Base-by-base conservation (phyloP, 2,797 vertebrate genomes). In the Fistularia tabacaria region DNA sequence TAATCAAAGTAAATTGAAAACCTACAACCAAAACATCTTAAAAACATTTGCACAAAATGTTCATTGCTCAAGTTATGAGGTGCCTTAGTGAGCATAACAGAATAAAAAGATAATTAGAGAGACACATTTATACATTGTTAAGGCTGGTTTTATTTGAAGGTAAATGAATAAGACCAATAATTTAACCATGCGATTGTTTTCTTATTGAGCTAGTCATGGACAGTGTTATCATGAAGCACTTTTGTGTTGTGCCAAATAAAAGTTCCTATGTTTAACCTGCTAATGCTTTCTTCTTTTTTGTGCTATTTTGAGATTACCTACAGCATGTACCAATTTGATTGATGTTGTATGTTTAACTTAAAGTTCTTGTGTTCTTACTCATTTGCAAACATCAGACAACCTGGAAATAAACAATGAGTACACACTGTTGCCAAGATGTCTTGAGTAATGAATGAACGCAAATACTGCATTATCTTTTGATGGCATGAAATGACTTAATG, bases 241-340 rank as follows among this genome's bases (percentile, higher is more conserved):
- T 91, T 90, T 87, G 76, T 89, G 78, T 86, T 77, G 84, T 91
- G 89, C 86, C 87, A 90, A 92, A 91, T 85, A 86, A 87, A 83
- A 69, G 39, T 66, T 73, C 3, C 54, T 62, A 69, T 82, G 71
- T 75, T 77, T 63, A 70, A 77, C 67, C 61, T 74, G 9, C 47
- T 57, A 60, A 49, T 73, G 41, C 51, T 57, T 14, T 42, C 13
- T 15, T 69, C 48, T 72, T 75, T 44, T 43, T 64, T 58, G 9
- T 43, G 7, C 4, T 50, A 9, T 14, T 44, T 38, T 8, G 6
- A 43, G 6, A 40, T 42, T 36, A 8, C 6, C 15, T 9, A 12
- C 8, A 43, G 11, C 8, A 39, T 41, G 10, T 43, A 10, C 25
- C 25, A 25, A 25, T 25, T 25, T 25, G 25, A 25, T 25, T 25